Conservation (phyloP, 2,113 vertebrate genomes). For the Colistium nudipinnis region DNA sequence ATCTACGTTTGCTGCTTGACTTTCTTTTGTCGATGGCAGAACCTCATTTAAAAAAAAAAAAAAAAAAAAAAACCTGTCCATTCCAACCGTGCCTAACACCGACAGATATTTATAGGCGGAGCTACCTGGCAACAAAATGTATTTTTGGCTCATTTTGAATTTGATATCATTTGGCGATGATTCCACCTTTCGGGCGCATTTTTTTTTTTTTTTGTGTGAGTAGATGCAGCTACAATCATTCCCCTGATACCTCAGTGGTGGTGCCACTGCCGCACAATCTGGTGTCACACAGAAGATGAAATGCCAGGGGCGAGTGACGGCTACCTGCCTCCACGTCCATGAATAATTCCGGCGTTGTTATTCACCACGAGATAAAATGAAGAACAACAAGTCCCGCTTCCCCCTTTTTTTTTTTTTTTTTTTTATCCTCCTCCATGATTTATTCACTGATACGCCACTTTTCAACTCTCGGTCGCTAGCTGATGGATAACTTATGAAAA, state of each 20-base stretch:
- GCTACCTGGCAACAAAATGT: slow-evolving; percentile 39
- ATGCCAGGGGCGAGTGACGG: slow-evolving; percentile 68
- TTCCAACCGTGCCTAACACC: slow-evolving; percentile 15
- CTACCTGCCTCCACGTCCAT: slow-evolving; percentile 68
- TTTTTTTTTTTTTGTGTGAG: slow-evolving; percentile 48
- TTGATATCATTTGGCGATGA: slow-evolving; percentile 45
- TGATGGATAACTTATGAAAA: slow-evolving; percentile 31
- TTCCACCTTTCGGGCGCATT: slow-evolving; percentile 36
- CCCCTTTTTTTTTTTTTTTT: slow-evolving; percentile 29
- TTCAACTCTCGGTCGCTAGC: slow-evolving; percentile 40
- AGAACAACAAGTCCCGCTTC: slow-evolving; percentile 54
- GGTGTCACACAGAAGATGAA: slow-evolving; percentile 72
- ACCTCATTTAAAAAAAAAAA: slow-evolving; percentile 12
- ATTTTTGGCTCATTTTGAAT: slow-evolving; percentile 28
- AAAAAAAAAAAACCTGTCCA: not conserved
- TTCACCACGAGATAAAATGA: slow-evolving; percentile 65
- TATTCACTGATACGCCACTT: slow-evolving; percentile 40
- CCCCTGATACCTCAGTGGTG: slow-evolving; percentile 66
- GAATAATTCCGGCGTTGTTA: slow-evolving; percentile 58
- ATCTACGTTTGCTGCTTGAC: slow-evolving; percentile 19
- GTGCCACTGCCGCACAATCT: too few relatives aligned
- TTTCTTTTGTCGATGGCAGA: slow-evolving; percentile 32
- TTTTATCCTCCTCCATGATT: slow-evolving; percentile 44
- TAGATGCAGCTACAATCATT: slow-evolving; percentile 48
- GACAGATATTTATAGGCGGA: slow-evolving; percentile 12